Conservation (phyloP, 1,140 invertebrate species). For the Leptopilina boulardi region DNA sequence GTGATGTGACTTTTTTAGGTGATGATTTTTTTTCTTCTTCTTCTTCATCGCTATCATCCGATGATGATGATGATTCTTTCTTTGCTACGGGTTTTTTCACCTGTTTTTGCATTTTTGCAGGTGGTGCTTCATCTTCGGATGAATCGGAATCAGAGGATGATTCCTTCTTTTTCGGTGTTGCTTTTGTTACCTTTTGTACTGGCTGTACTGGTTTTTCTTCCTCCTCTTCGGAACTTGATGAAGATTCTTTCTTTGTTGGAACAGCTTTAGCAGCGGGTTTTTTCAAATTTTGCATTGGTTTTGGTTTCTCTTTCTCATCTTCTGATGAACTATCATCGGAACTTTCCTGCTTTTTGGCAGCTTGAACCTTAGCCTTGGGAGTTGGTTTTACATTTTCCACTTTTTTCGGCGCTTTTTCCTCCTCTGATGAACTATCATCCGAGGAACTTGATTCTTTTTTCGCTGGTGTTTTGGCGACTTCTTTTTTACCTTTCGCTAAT, state of each 20-base stretch:
- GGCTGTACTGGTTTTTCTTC: too few relatives aligned
- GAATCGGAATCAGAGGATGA: too few relatives aligned
- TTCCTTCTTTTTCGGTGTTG: not conserved
- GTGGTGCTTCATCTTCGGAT: too few relatives aligned
- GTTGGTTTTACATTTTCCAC: conserved; percentile 41
- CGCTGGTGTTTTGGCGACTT: conserved; percentile 41
- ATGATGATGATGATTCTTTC: not conserved
- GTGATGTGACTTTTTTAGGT: not conserved
- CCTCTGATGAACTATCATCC: conserved; percentile 50
- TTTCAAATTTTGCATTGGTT: conserved; percentile 16
- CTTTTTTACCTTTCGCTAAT: conserved; percentile 42
- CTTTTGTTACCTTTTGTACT: conserved; percentile 36
- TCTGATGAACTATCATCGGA: conserved; percentile 49
- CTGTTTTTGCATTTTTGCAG: not conserved
- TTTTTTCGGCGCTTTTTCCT: conserved; percentile 36
- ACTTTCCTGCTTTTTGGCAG: conserved; percentile 53
- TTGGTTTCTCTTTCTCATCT: conserved; percentile 54
- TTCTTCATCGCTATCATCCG: not conserved
- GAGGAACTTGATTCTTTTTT: conserved; percentile 64
- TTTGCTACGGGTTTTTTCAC: not conserved
- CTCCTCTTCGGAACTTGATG: conserved; percentile 54
- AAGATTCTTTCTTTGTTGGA: conserved; percentile 42
- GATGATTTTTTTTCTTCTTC: not conserved
- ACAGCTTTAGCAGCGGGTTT: conserved; percentile 35
- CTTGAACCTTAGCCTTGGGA: conserved; percentile 43